A percentile compares a stretch with the other conserved stretches of the same genome.
phyloP scores from a whole-genome alignment of 2,113 vertebrate species.

The Actenoides hombroni region DNA sequence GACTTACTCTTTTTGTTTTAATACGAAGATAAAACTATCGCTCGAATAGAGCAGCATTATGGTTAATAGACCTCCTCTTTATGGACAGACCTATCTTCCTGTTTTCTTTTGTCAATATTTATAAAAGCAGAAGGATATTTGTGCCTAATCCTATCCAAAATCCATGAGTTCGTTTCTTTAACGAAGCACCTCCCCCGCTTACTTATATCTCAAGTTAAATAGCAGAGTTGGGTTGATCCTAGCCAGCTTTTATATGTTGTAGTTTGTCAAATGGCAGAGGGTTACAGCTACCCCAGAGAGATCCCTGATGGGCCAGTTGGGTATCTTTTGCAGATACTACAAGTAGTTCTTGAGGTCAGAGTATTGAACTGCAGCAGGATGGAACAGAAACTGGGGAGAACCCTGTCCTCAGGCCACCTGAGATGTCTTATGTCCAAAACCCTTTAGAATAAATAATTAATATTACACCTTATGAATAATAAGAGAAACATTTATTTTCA shows the following conservation, averaged over 20 bases:
- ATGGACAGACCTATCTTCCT: conserved; percentile 29
- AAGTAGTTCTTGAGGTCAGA: neutral
- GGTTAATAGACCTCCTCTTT: conserved; percentile 60
- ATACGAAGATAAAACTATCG: conserved; percentile 67
- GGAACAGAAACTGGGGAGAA: neutral
- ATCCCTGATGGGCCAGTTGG: neutral
- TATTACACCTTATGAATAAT: neutral
- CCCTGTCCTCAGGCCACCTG: too few relatives aligned
- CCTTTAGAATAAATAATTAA: neutral
- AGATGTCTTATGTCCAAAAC: neutral
- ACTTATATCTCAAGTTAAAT: neutral
- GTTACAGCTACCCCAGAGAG: neutral
- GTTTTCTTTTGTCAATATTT: conserved; percentile 59
- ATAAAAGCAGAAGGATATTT: conserved; percentile 43
- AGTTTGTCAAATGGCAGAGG: neutral
- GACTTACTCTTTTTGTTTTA: conserved; percentile 67
- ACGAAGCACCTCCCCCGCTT: neutral
- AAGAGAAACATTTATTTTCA: neutral
- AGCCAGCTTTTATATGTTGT: neutral
- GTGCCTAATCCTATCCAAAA: conserved; percentile 29
- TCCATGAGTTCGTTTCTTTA: neutral
- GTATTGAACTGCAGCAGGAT: neutral
- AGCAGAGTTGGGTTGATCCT: neutral
- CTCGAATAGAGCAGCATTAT: conserved; percentile 19
- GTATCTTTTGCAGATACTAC: neutral